Evolutionary conservation across 2,797 vertebrate genomes (phyloP).

Genomic region (Ptychadena robeensis): DNA sequence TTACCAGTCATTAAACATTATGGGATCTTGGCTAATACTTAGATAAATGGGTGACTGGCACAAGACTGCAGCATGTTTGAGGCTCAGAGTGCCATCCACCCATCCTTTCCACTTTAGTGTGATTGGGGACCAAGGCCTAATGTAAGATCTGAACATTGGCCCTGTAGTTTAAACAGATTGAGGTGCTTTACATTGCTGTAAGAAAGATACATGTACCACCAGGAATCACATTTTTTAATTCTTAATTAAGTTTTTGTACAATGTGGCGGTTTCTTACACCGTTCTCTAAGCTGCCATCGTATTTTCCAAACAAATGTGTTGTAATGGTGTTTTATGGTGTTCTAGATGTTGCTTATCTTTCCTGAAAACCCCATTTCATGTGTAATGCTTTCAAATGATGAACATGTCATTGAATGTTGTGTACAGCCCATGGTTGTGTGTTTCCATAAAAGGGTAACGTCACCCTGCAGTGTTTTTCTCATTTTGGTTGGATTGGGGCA

Average conservation of each 20-base stretch:
- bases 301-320: slow-evolving; percentile 65
- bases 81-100: too few species aligned
- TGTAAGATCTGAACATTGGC: neutral
- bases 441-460: neutral
- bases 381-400: slow-evolving; percentile 14
- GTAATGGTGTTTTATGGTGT: slow-evolving; percentile 66
- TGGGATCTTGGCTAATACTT: too few species aligned
- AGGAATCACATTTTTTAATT: slow-evolving; percentile 58
- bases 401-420: neutral
- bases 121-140: slow-evolving; percentile 58
- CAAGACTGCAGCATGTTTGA: too few species aligned
- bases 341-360: slow-evolving; percentile 26
- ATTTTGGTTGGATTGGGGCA: too few species aligned
- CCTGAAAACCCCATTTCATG: slow-evolving; percentile 7
- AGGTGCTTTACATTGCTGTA: slow-evolving; percentile 63
- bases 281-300: slow-evolving; percentile 64
- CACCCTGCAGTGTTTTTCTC: too few species aligned
- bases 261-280: slow-evolving; percentile 6
- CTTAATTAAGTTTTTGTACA: slow-evolving; percentile 65
- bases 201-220: slow-evolving; percentile 60
- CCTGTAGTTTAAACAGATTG: slow-evolving; percentile 52
- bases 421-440: neutral
- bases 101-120: too few species aligned
- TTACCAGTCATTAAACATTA: too few species aligned
- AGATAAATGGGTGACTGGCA: too few species aligned